Conservation (phyloP, 2,888 invertebrate genomes). For the Polia nebulosa region DNA sequence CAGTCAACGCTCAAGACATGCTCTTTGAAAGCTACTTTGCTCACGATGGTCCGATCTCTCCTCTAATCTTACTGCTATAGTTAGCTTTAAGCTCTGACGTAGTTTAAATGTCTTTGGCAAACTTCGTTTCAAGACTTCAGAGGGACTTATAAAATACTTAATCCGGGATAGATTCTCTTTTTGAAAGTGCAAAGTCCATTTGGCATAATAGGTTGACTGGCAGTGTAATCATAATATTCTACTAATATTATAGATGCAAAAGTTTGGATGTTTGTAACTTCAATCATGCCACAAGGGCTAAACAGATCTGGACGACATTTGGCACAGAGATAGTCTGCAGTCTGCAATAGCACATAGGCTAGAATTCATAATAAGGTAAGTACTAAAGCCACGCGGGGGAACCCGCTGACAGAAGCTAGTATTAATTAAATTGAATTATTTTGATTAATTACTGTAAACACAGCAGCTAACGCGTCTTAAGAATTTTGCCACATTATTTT, state of each 20-base stretch:
- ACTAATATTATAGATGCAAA: too few species aligned
- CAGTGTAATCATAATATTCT: too few species aligned
- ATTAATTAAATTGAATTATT: too few species aligned
- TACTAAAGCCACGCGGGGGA: too few species aligned
- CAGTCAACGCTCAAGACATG: neutral
- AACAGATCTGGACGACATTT: too few species aligned
- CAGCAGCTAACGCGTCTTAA: neutral
- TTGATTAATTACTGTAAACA: neutral
- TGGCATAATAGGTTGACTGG: neutral
- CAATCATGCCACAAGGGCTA: too few species aligned
- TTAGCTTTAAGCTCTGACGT: conserved; percentile 38
- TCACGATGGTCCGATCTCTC: conserved; percentile 22
- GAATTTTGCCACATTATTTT: neutral
- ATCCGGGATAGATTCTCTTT: conserved; percentile 22
- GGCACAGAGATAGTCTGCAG: too few species aligned
- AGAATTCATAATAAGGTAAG: too few species aligned
- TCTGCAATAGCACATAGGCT: too few species aligned
- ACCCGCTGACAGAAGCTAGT: too few species aligned
- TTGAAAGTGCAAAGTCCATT: neutral
- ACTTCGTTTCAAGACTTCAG: conserved; percentile 37
- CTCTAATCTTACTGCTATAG: conserved; percentile 42
- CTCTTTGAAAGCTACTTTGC: conserved; percentile 1
- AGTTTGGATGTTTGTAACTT: too few species aligned
- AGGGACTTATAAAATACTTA: conserved; percentile 32
- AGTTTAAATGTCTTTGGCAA: conserved; percentile 47